Evolutionary conservation across 2,888 invertebrate species (phyloP), one percentile per base, ranked within the genome.

Genomic region (Drosophila yooni): DNA sequence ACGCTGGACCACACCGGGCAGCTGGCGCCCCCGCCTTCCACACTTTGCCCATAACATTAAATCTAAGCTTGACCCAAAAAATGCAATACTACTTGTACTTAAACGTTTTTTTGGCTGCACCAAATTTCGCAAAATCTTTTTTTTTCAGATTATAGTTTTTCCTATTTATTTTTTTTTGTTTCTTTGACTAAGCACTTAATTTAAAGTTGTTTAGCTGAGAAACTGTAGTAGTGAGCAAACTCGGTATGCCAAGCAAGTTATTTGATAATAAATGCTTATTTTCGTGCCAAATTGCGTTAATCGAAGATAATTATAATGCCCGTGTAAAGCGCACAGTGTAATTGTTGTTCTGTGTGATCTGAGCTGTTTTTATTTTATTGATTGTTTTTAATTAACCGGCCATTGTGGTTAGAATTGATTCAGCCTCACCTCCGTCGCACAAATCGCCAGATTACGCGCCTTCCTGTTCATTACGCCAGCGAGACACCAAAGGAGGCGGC

Each of bases 261-360:
- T 60, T 74, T 72, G 88, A 79, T 89, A 85, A 88, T 88, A 88
- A 88, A 89, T 85, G 88, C 89, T 89, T 88, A 89, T 88, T 89
- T 88, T 81, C 62, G 72, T 76, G 74, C 82, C 88, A 89, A 85
- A 88, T 89, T 85, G 90, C 79, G 89, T 88, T 85, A 89, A 85
- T 85, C 88, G 76, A 73, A 68, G 82, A 62, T 89, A 85, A 85
- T 88, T 77, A 79, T 88, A 79, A 76, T 82, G 88, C 67, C 58
- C 33, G 62, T 48, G 62, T 67, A 68, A 73, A 69, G 73, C 56
- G 57, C 62, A 25, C 58, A 57, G 59, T 50, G 66, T 36, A 70
- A 46, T 43, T 57, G 27, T 69, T 52, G 60, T 3, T 15, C 34
- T 27, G 57, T 73, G 70, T 50, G 58, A 69, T 70, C 31, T 27